A percentile compares a stretch with the other conserved stretches of the same genome.
Conservation (phyloP, 2,113 vertebrate species). For the Ictalurus punctatus region DNA sequence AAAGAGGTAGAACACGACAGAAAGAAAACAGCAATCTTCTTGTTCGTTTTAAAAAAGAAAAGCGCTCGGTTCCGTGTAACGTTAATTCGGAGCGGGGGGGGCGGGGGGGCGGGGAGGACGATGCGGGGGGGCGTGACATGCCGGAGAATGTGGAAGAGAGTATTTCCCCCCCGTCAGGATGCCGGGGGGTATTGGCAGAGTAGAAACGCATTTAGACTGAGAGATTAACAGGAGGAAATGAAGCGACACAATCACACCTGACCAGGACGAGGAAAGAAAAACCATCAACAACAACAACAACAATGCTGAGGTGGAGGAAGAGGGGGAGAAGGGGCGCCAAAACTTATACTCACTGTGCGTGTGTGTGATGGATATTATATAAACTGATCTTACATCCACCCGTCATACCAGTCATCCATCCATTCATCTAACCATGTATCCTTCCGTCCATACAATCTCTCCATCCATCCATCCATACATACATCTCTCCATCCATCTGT, state of each 20-base stretch:
- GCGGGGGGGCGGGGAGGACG: background rate
- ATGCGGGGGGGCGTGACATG: background rate
- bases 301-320: background rate
- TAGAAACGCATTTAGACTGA: slow-evolving; percentile 79
- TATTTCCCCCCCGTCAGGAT: slow-evolving; percentile 73
- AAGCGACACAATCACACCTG: slow-evolving; percentile 53
- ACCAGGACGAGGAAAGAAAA: background rate
- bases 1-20: background rate
- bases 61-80: slow-evolving; percentile 61
- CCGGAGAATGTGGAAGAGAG: slow-evolving; percentile 70
- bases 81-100: slow-evolving; percentile 41
- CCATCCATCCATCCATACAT: no score
- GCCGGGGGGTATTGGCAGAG: slow-evolving; percentile 75
- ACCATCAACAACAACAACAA: background rate
- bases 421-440: no score
- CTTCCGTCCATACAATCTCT: no score
- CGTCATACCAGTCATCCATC: no score
- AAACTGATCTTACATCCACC: background rate
- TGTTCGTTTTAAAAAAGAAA: slow-evolving; percentile 52
- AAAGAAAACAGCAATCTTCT: slow-evolving; percentile 31
- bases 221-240: slow-evolving; percentile 78
- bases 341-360: background rate
- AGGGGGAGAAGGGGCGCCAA: slow-evolving; percentile 40
- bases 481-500: no score
- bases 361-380: background rate